Evolutionary conservation across 2,888 invertebrate species (phyloP).

Genomic region (Agriopis marginaria): DNA sequence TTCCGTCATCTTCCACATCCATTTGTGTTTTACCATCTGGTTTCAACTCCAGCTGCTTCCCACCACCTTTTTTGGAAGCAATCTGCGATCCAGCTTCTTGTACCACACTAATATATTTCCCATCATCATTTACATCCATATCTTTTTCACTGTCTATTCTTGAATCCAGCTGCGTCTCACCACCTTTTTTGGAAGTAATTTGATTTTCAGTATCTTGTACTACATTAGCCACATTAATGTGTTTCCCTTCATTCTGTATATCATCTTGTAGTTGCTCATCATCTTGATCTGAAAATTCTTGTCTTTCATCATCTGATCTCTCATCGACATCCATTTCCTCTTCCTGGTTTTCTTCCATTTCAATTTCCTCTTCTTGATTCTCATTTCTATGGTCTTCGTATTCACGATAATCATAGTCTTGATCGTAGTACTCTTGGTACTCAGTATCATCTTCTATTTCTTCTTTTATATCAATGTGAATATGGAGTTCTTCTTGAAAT

Average conservation of each 20-base stretch:
- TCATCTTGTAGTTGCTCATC: neutral
- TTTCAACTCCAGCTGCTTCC: no score
- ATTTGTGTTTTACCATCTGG: no score
- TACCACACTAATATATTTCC: neutral
- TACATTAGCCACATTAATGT: no score
- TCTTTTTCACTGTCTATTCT: neutral
- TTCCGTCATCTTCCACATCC: no score
- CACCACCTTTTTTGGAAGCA: no score
- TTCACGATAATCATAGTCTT: constrained; percentile 15
- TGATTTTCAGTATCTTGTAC: neutral
- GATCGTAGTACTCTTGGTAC: constrained; percentile 13
- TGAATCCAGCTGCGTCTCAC: neutral
- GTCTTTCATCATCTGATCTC: neutral
- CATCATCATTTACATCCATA: neutral
- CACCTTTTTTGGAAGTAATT: neutral
- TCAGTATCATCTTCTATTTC: constrained; percentile 28
- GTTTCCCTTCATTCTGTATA: neutral
- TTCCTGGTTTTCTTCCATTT: constrained; percentile 2
- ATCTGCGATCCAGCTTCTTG: no score
- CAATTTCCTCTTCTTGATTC: constrained; percentile 7
- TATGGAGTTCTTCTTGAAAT: constrained; percentile 26
- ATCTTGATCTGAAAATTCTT: neutral
- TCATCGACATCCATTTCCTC: neutral
- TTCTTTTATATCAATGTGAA: constrained; percentile 37
- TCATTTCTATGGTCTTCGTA: constrained; percentile 17